Evolutionary conservation across 1,140 invertebrate genomes (phyloP), one percentile per base, ranked within the genome.

Genomic region (Drosophila kikkawai): DNA sequence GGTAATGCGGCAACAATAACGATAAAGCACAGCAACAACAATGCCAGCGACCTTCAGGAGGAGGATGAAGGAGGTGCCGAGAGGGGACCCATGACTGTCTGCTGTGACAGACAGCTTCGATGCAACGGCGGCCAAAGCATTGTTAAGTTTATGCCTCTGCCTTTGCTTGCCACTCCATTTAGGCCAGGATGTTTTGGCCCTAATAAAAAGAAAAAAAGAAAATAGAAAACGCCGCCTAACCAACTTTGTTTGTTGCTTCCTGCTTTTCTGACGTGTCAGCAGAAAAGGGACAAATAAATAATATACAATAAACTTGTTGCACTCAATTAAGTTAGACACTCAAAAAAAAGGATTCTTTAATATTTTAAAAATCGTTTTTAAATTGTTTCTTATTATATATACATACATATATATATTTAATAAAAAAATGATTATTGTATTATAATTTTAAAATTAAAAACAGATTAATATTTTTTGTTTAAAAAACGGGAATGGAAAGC

Each of bases 41-140:
- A 68, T 56, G 50, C 36, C 68, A 42, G 34, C 42, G 66, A 69
- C 66, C 66, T 69, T 69, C 66, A 3, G 26, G 5, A 26, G 41
- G 7, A 17, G 22, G 17, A 1, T 12, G 5, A 32, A 6, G 64
- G 50, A 17, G 15, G 63, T 22, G 41, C 26, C 42, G 37, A n/a
- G 60, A 11, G 71, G 22, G 59, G 59, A 19, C 22, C 32, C 45
- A 22, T 63, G 63, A 75, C 70, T 69, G 84, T 88, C 84, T 88
- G 84, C 80, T 64, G 69, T 83, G 83, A 88, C 83, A 83, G 83
- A 86, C 83, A 80, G 42, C 64, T 41, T 57, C 57, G 60, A 22
- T 48, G 41, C 75, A 76, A 22, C 71, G 17, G 17, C 68, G 45
- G 32, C 76, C 79, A 70, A 60, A 71, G 75, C 76, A 79, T 79